Percentiles rank a stretch among this genome's conserved stretches.
phyloP scores from a whole-genome alignment of 2,113 vertebrate species.

The Dicentrarchus labrax region DNA sequence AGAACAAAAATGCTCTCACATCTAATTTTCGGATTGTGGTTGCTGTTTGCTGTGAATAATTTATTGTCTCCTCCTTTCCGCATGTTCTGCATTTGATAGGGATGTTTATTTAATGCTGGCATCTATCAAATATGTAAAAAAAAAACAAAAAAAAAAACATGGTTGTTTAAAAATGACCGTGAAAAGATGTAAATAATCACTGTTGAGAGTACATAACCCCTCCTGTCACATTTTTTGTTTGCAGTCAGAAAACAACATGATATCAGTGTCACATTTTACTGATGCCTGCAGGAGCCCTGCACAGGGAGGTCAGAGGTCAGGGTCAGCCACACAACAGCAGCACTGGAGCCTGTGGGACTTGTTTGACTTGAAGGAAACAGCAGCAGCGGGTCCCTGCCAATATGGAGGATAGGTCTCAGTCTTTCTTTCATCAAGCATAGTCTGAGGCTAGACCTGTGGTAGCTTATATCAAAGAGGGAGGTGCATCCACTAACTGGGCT shows the following conservation, averaged over 20 bases:
- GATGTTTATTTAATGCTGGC: constrained; percentile 62
- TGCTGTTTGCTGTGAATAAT: constrained; percentile 68
- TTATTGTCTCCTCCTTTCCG: constrained; percentile 32
- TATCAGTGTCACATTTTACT: constrained; percentile 24
- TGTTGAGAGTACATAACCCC: constrained; percentile 14
- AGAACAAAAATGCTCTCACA: constrained; percentile 43
- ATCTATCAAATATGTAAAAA: constrained; percentile 56
- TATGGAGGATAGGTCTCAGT: neutral
- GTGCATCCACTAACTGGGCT: neutral
- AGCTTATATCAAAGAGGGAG: constrained; percentile 13
- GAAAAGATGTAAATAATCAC: constrained; percentile 40
- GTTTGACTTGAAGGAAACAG: constrained; percentile 22
- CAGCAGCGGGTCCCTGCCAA: neutral
- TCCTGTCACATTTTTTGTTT: neutral
- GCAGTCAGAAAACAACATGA: constrained; percentile 4
- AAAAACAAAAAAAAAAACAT: neutral
- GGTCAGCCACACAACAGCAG: constrained; percentile 10
- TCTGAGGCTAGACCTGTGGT: neutral
- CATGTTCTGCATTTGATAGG: constrained; percentile 57
- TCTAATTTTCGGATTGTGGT: constrained; percentile 49
- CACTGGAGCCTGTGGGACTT: neutral
- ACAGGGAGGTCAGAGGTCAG: constrained; percentile 35
- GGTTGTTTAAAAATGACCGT: constrained; percentile 19
- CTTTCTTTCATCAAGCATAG: neutral
- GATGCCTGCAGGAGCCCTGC: neutral